Percentiles rank a stretch among this genome's conserved stretches.
These are phyloP conservation scores for Dissostichus mawsoni DNA, from an alignment of 2,113 vertebrate species.

Conservation along the genomic window DNA sequence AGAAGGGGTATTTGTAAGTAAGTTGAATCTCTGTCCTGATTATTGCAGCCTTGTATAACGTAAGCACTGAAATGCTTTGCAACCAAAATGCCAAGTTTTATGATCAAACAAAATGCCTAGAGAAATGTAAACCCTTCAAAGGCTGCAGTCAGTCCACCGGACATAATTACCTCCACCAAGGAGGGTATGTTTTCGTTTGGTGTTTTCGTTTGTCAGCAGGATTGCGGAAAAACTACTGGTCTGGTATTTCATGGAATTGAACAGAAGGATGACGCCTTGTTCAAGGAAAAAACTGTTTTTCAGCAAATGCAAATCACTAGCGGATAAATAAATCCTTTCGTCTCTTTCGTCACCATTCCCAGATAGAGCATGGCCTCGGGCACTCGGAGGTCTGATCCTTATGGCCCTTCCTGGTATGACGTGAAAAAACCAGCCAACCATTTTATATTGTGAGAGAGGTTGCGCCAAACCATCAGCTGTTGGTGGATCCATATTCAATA, in stretches of 20 bases:
- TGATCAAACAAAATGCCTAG: slow-evolving; percentile 63
- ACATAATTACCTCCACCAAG: slow-evolving; percentile 19
- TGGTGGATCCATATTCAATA: slow-evolving; percentile 54
- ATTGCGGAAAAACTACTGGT: no score
- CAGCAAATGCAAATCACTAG: no score
- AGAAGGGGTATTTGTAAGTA: slow-evolving; percentile 7
- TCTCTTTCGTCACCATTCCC: no score
- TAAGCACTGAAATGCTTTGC: slow-evolving; percentile 28
- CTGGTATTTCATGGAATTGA: no score
- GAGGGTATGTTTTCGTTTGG: no score
- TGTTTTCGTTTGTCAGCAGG: no score
- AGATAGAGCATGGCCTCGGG: no score
- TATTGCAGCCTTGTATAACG: not conserved
- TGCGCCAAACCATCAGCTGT: slow-evolving; percentile 19
- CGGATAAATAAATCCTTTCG: no score
- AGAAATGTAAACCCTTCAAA: slow-evolving; percentile 66
- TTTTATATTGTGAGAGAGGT: slow-evolving; percentile 37
- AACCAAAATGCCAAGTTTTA: slow-evolving; percentile 62
- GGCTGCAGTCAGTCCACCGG: slow-evolving; percentile 39
- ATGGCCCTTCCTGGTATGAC: not conserved
- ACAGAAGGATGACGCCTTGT: no score
- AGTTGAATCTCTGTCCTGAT: no score
- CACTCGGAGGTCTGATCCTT: no score
- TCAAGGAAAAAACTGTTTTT: no score
- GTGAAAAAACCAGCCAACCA: slow-evolving; percentile 19